Conservation (phyloP, 1,140 invertebrate species). For the Steinernema feltiae region DNA sequence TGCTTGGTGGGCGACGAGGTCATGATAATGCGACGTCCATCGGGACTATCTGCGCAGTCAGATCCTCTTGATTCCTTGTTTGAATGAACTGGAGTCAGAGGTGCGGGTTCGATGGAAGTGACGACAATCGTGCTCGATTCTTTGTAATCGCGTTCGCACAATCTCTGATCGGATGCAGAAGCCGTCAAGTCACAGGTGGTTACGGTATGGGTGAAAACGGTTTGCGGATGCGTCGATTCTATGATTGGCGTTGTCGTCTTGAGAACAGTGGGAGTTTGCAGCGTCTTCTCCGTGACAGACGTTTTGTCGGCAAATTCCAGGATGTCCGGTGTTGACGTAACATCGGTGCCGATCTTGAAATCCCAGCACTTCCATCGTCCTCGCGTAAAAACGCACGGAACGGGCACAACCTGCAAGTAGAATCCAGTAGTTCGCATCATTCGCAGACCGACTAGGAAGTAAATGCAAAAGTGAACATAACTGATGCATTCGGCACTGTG, state of each 20-base stretch:
- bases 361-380: conserved; percentile 50
- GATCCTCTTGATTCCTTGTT: not conserved
- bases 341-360: conserved; percentile 34
- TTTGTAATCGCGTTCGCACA: not conserved
- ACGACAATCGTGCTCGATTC: conserved; percentile 29
- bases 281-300: conserved; percentile 2
- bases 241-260: not conserved
- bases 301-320: not conserved
- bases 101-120: conserved; percentile 28
- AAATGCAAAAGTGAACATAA: conserved; percentile 27
- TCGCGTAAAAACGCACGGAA: conserved; percentile 48
- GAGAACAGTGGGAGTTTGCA: not conserved
- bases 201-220: not conserved
- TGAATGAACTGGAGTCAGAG: conserved; percentile 23
- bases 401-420: conserved; percentile 45
- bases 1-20: not conserved
- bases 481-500: too few species aligned
- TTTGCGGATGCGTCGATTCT: conserved; percentile 16
- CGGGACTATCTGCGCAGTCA: not conserved
- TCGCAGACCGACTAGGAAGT: too few species aligned
- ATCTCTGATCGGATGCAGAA: not conserved
- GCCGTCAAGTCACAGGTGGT: not conserved
- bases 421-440: too few species aligned
- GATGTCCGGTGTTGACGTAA: not conserved
- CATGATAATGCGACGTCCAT: not conserved